Evolutionary conservation across 2,888 invertebrate genomes (phyloP), one percentile per base, ranked within the genome.

Genomic region (Acronicta alni): DNA sequence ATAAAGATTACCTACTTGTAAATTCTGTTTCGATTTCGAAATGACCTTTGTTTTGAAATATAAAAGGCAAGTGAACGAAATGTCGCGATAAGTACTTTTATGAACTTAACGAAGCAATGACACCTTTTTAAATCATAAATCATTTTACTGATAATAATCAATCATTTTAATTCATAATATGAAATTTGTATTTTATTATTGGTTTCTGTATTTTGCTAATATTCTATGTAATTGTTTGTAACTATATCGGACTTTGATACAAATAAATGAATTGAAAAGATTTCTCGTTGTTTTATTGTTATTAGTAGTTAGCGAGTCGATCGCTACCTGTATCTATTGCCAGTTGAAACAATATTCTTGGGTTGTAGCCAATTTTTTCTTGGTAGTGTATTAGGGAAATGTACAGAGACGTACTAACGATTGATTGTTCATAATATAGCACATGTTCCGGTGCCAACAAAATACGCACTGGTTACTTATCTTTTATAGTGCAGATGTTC

Each of bases 181-280:
- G 56, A 68, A 79, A 71, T 76, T 70, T 69, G 70, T 79, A 75
- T 81, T 81, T 82, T 84, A 75, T 83, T 85, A 84, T 80, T 77
- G 77, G 82, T 85, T 86, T 83, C 77, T 81, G 77, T 83, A 83
- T 83, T 84, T 81, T 81, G 81, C 77, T 85, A 84, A 81, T 82
- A 81, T 81, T 82, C 80, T 78, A 80, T 79, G 72, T 80, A 72
- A 82, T 77, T 81, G 83, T 83, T 87, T 85, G 81, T 85, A 71
- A 81, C 69, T 79, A 69, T 80, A 81, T 66, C 82, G 58, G 81
- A 81, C 78, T 85, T 87, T 85, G 82, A 85, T 86, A 85, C 81
- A 72, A 89, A 86, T 89, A 87, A 89, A 88, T 81, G 77, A 65
- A 82, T 85, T 78, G 73, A 77, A 72, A 81, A 60, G 58, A 73